A percentile compares a stretch with the other conserved stretches of the same genome.
Evolutionary conservation across 2,797 vertebrate genomes (phyloP).

Genomic region (Okamejei kenojei): DNA sequence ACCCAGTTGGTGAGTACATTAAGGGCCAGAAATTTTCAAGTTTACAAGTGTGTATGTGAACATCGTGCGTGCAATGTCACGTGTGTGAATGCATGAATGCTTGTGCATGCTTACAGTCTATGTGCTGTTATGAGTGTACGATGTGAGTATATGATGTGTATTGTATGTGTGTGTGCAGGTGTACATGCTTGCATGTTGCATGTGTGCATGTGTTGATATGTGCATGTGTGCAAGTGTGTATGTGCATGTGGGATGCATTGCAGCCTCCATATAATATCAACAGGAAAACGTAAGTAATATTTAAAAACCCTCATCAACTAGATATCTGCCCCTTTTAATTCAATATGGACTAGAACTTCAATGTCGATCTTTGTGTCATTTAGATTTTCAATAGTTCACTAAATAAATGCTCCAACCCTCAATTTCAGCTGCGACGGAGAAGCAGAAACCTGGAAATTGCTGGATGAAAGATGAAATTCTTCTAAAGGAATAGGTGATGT

Average conservation of each 20-base stretch:
- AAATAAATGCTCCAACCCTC: not conserved
- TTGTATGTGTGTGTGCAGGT: too few species aligned
- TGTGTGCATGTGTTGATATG: too few species aligned
- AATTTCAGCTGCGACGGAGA: not conserved
- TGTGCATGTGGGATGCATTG: not conserved
- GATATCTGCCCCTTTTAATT: not conserved
- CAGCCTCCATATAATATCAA: not conserved
- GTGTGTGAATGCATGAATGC: too few species aligned
- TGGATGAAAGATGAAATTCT: not conserved
- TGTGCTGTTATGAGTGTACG: too few species aligned
- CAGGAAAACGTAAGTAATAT: too few species aligned
- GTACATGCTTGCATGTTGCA: not conserved
- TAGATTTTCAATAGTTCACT: too few species aligned
- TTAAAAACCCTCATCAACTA: not conserved
- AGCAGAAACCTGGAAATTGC: not conserved
- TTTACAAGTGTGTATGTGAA: too few species aligned
- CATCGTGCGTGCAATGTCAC: not conserved
- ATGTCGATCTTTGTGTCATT: too few species aligned
- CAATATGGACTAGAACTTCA: not conserved
- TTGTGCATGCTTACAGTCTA: too few species aligned
- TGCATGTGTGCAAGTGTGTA: too few species aligned
- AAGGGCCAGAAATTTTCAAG: not conserved
- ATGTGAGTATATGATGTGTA: too few species aligned
- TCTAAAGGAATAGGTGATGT: too few species aligned
- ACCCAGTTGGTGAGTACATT: conserved; percentile 64